These are phyloP conservation scores for Ips nitidus DNA, from an alignment of 1,140 invertebrate genomes.

Conservation along the genomic window DNA sequence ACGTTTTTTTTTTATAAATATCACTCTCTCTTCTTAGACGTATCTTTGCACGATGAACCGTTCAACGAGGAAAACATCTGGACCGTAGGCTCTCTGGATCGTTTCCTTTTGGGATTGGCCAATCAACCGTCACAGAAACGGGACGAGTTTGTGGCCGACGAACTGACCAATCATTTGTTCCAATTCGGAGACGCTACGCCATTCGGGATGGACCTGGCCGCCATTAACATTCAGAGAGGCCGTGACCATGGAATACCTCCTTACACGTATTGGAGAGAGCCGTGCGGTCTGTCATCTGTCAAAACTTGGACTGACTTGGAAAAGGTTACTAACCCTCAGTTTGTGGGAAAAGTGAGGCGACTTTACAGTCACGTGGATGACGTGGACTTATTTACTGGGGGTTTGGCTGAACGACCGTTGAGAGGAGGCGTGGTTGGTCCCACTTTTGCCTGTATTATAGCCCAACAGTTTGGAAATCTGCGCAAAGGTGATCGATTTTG, in stretches of 20 bases:
- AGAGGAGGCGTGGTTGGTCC: slow-evolving; percentile 87
- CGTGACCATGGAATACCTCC: slow-evolving; percentile 89
- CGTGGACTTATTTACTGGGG: slow-evolving; percentile 90
- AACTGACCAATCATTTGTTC: slow-evolving; percentile 87
- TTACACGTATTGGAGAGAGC: slow-evolving; percentile 78
- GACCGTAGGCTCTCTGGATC: slow-evolving; percentile 75
- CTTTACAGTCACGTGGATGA: slow-evolving; percentile 78
- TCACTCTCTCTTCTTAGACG: slow-evolving; percentile 57
- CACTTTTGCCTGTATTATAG: slow-evolving; percentile 95
- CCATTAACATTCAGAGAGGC: slow-evolving; percentile 85
- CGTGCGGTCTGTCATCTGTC: slow-evolving; percentile 75
- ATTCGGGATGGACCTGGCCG: slow-evolving; percentile 86
- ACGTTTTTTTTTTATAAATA: not conserved
- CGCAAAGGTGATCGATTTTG: slow-evolving; percentile 91
- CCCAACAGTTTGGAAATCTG: slow-evolving; percentile 86
- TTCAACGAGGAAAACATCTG: slow-evolving; percentile 63
- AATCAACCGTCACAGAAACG: slow-evolving; percentile 77
- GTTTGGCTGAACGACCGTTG: slow-evolving; percentile 79
- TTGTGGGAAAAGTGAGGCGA: slow-evolving; percentile 62
- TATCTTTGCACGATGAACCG: slow-evolving; percentile 75
- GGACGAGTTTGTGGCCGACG: slow-evolving; percentile 79
- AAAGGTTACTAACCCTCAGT: slow-evolving; percentile 67
- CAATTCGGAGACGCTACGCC: slow-evolving; percentile 65
- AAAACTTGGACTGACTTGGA: slow-evolving; percentile 75
- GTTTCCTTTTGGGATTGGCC: slow-evolving; percentile 73